Conservation (phyloP, 2,113 vertebrate species). For the Gnathonemus echidnorhynchus region DNA sequence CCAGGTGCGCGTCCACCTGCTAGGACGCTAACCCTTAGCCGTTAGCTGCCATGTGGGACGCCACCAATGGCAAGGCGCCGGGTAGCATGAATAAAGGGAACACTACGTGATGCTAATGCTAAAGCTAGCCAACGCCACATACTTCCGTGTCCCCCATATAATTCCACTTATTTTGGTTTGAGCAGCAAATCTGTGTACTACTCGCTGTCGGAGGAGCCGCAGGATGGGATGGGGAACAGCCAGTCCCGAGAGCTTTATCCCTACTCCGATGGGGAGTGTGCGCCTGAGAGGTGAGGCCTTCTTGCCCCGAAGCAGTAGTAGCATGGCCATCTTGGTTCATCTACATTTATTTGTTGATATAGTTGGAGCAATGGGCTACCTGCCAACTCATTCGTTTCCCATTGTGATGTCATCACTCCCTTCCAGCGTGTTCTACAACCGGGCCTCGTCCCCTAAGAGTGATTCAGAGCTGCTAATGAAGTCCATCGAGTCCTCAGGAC, state of each 20-base stretch:
- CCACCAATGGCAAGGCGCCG: background rate
- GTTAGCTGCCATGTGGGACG: background rate
- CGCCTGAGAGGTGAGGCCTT: conserved; percentile 56
- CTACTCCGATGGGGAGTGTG: conserved; percentile 70
- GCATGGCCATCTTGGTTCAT: background rate
- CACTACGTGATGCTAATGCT: background rate
- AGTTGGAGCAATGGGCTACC: background rate
- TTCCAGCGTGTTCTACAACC: conserved; percentile 49
- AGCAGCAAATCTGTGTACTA: conserved; percentile 62
- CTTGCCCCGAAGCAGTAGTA: background rate
- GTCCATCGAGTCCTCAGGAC: conserved; percentile 55
- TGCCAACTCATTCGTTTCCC: background rate
- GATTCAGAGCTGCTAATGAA: conserved; percentile 83
- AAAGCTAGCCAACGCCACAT: background rate
- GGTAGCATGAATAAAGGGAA: background rate
- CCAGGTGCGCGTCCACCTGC: conserved; percentile 44
- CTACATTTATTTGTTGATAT: background rate
- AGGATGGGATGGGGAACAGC: conserved; percentile 17
- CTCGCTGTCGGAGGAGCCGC: conserved; percentile 54
- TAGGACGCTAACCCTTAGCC: background rate
- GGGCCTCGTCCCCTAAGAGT: conserved; percentile 67
- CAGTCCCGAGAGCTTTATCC: conserved; percentile 52
- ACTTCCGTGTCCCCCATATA: background rate
- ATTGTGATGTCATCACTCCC: background rate
- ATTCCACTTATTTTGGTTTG: conserved; percentile 23